Conservation (phyloP, 2,888 invertebrate genomes). For the Xestia xanthographa region DNA sequence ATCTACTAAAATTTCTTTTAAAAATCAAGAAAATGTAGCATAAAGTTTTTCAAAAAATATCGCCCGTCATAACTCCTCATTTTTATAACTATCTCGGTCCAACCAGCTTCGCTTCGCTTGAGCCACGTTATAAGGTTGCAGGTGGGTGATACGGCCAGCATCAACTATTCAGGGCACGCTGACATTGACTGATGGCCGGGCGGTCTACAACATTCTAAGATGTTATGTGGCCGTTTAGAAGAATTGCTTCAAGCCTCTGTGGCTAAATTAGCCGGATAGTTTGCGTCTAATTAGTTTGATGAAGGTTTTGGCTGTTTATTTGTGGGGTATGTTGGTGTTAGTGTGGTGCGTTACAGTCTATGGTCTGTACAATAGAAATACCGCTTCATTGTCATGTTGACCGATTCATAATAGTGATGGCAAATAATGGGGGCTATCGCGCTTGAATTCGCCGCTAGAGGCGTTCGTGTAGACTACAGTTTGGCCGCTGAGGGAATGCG, state of each 20-base stretch:
- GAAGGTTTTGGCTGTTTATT: conserved; percentile 33
- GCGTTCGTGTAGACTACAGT: no score
- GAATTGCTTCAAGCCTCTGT: conserved; percentile 39
- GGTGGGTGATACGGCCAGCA: conserved; percentile 66
- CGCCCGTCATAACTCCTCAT: conserved; percentile 15
- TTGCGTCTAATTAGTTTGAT: conserved; percentile 49
- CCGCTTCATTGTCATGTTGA: background rate
- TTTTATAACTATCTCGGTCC: conserved; percentile 35
- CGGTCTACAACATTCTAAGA: conserved; percentile 54
- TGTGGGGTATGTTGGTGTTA: conserved; percentile 3
- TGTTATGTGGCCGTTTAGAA: conserved; percentile 56
- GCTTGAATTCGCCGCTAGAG: no score
- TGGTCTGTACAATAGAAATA: background rate
- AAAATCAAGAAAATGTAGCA: conserved; percentile 18
- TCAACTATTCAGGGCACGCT: conserved; percentile 77
- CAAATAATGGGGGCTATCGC: no score
- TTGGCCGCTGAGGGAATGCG: no score
- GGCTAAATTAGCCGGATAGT: conserved; percentile 45
- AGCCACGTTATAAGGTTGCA: conserved; percentile 56
- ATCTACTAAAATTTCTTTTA: conserved; percentile 1
- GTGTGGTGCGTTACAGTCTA: background rate
- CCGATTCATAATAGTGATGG: background rate
- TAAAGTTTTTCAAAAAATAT: conserved; percentile 39
- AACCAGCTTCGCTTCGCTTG: conserved; percentile 27
- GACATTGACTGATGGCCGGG: conserved; percentile 77